Evolutionary conservation across 2,888 invertebrate species (phyloP).

Genomic region (Diarsia mendica): DNA sequence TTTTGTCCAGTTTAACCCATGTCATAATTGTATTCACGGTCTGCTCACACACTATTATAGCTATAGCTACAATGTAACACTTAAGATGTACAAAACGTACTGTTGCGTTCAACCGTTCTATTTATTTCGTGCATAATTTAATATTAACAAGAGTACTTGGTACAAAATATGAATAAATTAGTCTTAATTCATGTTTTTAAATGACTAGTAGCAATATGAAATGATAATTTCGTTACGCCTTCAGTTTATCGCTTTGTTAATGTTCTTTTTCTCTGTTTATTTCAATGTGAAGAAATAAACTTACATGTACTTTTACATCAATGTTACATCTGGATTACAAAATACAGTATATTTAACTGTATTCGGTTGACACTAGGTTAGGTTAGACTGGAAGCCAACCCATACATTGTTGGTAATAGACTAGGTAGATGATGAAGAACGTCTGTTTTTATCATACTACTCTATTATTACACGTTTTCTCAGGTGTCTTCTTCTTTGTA

Average conservation of each 20-base stretch:
- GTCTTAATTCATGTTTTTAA: conserved; percentile 36
- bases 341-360: too few relatives aligned
- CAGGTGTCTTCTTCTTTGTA: neutral
- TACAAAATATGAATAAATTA: conserved; percentile 43
- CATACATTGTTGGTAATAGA: too few relatives aligned
- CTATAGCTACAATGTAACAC: conserved; percentile 34
- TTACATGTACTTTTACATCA: neutral
- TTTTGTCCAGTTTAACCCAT: conserved; percentile 1
- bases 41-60: conserved; percentile 4
- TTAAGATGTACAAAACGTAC: conserved; percentile 56
- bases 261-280: neutral
- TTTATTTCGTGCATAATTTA: conserved; percentile 32
- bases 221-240: conserved; percentile 40
- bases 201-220: conserved; percentile 20
- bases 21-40: conserved; percentile 15
- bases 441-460: too few relatives aligned
- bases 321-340: neutral
- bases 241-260: conserved; percentile 27
- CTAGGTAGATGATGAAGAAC: too few relatives aligned
- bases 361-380: too few relatives aligned
- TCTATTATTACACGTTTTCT: neutral
- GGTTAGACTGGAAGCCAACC: too few relatives aligned
- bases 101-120: conserved; percentile 42
- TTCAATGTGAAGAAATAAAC: conserved; percentile 12
- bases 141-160: conserved; percentile 31